phyloP scores from a whole-genome alignment of 2,113 vertebrate species.

The Blennius ocellaris region DNA sequence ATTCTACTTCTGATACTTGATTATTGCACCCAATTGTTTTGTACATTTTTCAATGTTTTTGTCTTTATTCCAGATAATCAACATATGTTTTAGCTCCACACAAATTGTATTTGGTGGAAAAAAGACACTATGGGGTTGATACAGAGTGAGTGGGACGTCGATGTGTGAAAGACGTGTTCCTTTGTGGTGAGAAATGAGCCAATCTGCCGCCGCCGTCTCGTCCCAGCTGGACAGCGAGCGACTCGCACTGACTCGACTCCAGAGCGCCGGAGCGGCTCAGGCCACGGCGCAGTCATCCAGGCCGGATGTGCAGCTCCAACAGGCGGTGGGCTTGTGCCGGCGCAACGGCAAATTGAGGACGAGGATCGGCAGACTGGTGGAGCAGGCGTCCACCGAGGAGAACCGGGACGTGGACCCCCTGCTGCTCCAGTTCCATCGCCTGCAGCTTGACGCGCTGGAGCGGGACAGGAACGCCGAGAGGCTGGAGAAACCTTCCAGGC shows the following conservation, averaged over 20 bases:
- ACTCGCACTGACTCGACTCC: constrained; percentile 55
- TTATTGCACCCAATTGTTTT: no score
- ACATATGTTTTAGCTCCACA: no score
- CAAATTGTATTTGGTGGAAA: no score
- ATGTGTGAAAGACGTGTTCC: no score
- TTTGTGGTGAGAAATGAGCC: no score
- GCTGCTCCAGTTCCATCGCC: constrained; percentile 80
- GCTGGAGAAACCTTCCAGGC: constrained; percentile 79
- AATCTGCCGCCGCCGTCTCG: no score
- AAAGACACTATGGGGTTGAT: no score
- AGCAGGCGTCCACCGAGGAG: constrained; percentile 63
- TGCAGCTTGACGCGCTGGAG: constrained; percentile 85
- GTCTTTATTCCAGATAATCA: no score
- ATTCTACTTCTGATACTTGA: no score
- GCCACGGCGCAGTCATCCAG: constrained; percentile 73
- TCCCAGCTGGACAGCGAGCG: no score
- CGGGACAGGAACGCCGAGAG: constrained; percentile 74
- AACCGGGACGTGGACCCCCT: constrained; percentile 66
- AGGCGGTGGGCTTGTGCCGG: constrained; percentile 73
- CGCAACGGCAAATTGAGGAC: constrained; percentile 84
- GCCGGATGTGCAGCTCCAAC: constrained; percentile 73
- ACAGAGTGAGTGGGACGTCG: no score
- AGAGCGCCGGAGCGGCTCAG: constrained; percentile 62
- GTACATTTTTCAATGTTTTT: no score
- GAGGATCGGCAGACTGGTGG: constrained; percentile 75